These are phyloP conservation scores for Lineus longissimus DNA, from an alignment of 1,140 invertebrate species.

Conservation along the genomic window DNA sequence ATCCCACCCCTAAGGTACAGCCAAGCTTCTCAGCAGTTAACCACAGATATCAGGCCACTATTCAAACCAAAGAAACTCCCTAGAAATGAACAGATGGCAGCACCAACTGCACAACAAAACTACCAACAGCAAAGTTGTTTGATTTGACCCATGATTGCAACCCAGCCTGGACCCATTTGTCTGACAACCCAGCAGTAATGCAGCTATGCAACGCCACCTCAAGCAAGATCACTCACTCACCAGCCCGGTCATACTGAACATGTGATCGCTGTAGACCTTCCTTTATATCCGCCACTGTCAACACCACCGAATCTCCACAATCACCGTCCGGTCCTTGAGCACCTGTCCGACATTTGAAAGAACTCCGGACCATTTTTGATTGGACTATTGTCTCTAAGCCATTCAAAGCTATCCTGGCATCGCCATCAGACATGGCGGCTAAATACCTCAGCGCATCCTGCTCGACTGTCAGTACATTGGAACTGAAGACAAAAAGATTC, in stretches of 20 bases:
- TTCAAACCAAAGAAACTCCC: not conserved
- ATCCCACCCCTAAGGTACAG: not conserved
- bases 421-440: conserved; percentile 74
- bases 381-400: conserved; percentile 70
- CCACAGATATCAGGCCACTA: not conserved
- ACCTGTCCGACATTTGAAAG: no score
- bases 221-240: conserved; percentile 24
- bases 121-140: no score
- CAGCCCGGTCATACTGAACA: conserved; percentile 72
- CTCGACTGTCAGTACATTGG: no score
- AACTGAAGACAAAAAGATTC: no score
- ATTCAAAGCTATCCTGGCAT: conserved; percentile 73
- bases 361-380: conserved; percentile 44
- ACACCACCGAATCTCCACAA: conserved; percentile 10
- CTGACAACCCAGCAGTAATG: no score
- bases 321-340: not conserved
- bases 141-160: no score
- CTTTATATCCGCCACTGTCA: conserved; percentile 42
- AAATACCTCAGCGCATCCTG: conserved; percentile 65
- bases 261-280: conserved; percentile 63
- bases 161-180: no score
- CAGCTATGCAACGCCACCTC: no score
- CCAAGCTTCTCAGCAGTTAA: not conserved
- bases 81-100: no score
- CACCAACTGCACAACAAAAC: no score